Percentiles rank a stretch among this genome's conserved stretches.
Evolutionary conservation across 2,888 invertebrate species (phyloP).

Genomic region (Portevinia maculata): DNA sequence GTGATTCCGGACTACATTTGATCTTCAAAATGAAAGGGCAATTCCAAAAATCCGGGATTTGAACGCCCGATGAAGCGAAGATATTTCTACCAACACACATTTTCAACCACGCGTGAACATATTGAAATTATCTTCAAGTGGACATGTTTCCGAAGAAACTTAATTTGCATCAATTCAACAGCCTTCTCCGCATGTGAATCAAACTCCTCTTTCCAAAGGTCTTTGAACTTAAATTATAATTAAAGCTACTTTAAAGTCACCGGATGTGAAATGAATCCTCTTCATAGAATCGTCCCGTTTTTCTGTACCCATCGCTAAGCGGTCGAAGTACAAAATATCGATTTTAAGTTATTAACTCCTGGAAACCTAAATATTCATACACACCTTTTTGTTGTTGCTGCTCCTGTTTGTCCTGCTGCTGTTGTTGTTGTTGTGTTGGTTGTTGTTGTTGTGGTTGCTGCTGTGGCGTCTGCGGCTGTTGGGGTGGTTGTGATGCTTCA

Average conservation of each 20-base stretch:
- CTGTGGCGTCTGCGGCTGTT: constrained; percentile 31
- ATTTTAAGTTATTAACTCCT: constrained; percentile 44
- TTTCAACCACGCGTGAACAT: too few species aligned
- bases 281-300: constrained; percentile 14
- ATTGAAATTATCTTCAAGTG: too few species aligned
- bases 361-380: constrained; percentile 20
- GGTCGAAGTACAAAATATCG: constrained; percentile 51
- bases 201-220: constrained; percentile 20
- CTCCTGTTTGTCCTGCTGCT: constrained; percentile 48
- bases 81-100: too few species aligned
- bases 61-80: too few species aligned
- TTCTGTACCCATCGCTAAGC: constrained; percentile 43
- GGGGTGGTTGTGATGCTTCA: constrained; percentile 54
- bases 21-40: too few species aligned
- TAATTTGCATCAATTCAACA: too few species aligned
- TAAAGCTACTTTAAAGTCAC: constrained; percentile 61
- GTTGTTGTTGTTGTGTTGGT: constrained; percentile 26
- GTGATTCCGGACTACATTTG: too few species aligned
- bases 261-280: constrained; percentile 50
- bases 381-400: constrained; percentile 68
- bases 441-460: constrained; percentile 31
- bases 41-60: too few species aligned
- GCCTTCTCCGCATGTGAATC: too few species aligned
- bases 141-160: too few species aligned
- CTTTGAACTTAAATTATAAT: constrained; percentile 48